A percentile compares a stretch with the other conserved stretches of the same genome.
These are phyloP conservation scores for Ophion obscuratus DNA, from an alignment of 2,888 invertebrate species.

Conservation along the genomic window DNA sequence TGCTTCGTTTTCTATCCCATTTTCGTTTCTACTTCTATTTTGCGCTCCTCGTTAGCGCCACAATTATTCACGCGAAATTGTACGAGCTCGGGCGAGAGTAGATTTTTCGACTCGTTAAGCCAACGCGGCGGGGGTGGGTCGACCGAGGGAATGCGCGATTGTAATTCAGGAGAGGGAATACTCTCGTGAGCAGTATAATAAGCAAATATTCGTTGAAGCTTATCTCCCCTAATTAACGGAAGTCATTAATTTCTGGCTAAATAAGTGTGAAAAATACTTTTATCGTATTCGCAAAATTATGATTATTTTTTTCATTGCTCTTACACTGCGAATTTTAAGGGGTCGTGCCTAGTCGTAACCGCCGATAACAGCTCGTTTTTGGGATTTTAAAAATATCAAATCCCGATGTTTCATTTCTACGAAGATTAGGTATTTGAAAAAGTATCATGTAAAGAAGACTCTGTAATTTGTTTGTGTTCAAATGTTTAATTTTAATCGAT, in stretches of 20 bases:
- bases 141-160: no score
- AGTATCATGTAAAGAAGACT: no score
- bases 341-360: no score
- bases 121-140: neutral
- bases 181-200: neutral
- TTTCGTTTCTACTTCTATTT: slow-evolving; percentile 16
- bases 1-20: slow-evolving; percentile 5
- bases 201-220: slow-evolving; percentile 15
- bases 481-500: no score
- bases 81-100: slow-evolving; percentile 27
- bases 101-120: slow-evolving; percentile 57
- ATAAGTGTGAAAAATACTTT: neutral
- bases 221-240: slow-evolving; percentile 6
- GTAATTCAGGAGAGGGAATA: no score
- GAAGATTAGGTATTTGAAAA: no score
- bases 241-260: slow-evolving; percentile 10
- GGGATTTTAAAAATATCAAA: no score
- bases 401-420: no score
- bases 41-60: slow-evolving; percentile 46
- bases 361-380: no score
- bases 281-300: neutral
- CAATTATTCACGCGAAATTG: slow-evolving; percentile 49
- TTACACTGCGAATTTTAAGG: no score
- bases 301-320: no score
- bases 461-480: no score